Conservation (phyloP, 2,797 vertebrate species). For the Gila robusta region DNA sequence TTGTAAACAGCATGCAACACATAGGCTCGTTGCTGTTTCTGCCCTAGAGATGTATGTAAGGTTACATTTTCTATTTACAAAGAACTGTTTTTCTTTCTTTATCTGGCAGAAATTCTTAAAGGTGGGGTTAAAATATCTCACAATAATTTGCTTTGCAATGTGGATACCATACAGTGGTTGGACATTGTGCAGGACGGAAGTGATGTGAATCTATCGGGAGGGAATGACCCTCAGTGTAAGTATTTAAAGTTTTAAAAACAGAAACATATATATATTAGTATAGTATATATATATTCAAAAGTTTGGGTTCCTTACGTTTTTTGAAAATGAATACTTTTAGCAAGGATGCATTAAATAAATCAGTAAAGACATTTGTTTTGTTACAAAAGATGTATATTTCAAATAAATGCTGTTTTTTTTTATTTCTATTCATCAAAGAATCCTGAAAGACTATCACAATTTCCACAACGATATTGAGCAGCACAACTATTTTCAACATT, state of each 20-base stretch:
- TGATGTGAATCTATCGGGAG: conserved; percentile 33
- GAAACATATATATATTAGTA: neutral
- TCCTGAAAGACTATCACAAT: neutral
- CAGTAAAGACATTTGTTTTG: neutral
- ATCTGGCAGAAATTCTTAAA: conserved; percentile 85
- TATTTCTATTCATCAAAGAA: too few species aligned
- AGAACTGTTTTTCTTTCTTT: neutral
- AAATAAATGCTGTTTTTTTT: neutral
- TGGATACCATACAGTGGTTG: conserved; percentile 86
- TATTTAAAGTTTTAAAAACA: conserved; percentile 50
- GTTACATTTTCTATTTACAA: neutral
- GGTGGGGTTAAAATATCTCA: conserved; percentile 86
- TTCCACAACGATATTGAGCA: neutral
- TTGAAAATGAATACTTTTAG: neutral
- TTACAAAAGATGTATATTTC: neutral
- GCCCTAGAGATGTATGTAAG: neutral
- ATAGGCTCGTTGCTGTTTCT: neutral
- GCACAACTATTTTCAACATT: neutral
- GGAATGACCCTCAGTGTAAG: conserved; percentile 73
- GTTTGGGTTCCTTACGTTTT: neutral
- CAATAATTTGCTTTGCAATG: conserved; percentile 86
- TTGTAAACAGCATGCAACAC: neutral
- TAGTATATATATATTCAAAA: neutral
- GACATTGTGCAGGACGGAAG: conserved; percentile 82
- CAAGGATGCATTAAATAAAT: neutral